Evolutionary conservation across 2,797 vertebrate genomes (phyloP), one percentile per base, ranked within the genome.

Genomic region (Etheostoma perlongum): DNA sequence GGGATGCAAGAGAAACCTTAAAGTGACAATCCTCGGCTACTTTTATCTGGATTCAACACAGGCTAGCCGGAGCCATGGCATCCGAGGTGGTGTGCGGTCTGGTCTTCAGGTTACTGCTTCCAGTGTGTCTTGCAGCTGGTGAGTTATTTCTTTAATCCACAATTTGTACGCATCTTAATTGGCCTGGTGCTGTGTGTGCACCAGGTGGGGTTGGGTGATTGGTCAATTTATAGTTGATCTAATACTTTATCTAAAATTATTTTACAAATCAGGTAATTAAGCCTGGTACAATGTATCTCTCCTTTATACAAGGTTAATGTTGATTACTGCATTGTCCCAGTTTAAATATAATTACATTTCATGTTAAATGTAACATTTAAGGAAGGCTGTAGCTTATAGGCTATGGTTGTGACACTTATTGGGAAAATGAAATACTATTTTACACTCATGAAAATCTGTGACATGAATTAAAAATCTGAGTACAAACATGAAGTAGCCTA

Each of bases 61-160:
- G 76, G 18, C 60, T 54, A 58, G 42, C 62, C 62, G 18, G 84
- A 91, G 92, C 89, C 83, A 99, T 99, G 98, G 98, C 97, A 91
- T 98, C 97, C 62, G 96, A 99, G 92, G 96, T 97, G 91, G 96
- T 97, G 90, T 99, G 97, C 90, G 98, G 97, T 69, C 93, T 99
- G 85, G 91, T 97, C 94, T 99, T 99, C 95, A 96, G 98, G 89
- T 91, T 99, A 58, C 95, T 99, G 84, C 95, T 99, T 80, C 98
- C 98, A 23, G 57, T 97, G 61, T 99, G 98, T 92, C 94, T 99
- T 67, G 94, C 96, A 89, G 96, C 96, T 84, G 97, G 98, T 99
- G 93, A 95, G 97, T 93, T 72, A 27, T 42, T 12, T 13, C 11
- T 30, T 12, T 1, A 46, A 46, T 69, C n/a, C 1, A 19, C 70